These are phyloP conservation scores for Harpagifer antarcticus DNA, from an alignment of 2,797 vertebrate genomes.

Conservation along the genomic window DNA sequence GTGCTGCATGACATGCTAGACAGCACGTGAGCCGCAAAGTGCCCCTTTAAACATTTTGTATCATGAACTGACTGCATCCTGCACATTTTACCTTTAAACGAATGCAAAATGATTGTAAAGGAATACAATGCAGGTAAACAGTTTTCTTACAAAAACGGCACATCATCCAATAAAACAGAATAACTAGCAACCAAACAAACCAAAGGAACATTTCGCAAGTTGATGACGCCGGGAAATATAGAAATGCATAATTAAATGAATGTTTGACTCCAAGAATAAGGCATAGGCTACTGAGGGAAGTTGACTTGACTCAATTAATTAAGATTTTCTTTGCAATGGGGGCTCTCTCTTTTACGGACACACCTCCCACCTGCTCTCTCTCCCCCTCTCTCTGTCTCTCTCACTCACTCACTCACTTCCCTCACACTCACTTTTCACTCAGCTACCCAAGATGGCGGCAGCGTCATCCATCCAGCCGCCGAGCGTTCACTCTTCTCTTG, in stretches of 20 bases:
- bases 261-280: background rate
- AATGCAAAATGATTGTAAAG: background rate
- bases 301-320: background rate
- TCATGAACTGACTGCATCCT: background rate
- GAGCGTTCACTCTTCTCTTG: conserved; percentile 78
- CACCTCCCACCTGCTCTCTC: conserved; percentile 64
- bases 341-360: conserved; percentile 19
- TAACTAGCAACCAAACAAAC: background rate
- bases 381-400: conserved; percentile 31
- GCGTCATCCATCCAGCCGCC: conserved; percentile 88
- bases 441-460: conserved; percentile 88
- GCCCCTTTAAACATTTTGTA: background rate
- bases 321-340: background rate
- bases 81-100: fast-evolving
- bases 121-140: background rate
- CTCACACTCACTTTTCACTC: conserved; percentile 75
- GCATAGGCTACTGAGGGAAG: background rate
- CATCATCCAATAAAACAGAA: background rate
- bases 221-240: background rate
- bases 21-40: background rate
- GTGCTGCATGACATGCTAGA: conserved; percentile 13
- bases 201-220: background rate
- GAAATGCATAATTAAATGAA: background rate
- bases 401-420: conserved; percentile 25
- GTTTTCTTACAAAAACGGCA: background rate